Evolutionary conservation across 2,113 vertebrate species (phyloP).

Genomic region (Clinocottus analis): DNA sequence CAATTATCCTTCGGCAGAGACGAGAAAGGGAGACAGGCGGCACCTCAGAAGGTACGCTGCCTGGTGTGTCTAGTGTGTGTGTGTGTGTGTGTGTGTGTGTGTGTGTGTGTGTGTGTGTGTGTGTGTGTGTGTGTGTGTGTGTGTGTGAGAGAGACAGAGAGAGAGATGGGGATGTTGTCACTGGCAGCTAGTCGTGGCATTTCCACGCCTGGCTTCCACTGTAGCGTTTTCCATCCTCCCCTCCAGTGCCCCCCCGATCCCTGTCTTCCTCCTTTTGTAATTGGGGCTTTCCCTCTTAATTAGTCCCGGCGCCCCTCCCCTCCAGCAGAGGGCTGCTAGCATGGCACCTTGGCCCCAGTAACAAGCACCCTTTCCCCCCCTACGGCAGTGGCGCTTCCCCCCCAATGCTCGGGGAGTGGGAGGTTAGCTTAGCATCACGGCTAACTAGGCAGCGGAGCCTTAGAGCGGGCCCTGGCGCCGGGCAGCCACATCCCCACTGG

Average conservation of each 20-base stretch:
- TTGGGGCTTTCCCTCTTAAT: slow-evolving; percentile 77
- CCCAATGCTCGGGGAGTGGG: slow-evolving; percentile 55
- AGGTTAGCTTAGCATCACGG: slow-evolving; percentile 71
- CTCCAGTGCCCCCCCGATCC: slow-evolving; percentile 50
- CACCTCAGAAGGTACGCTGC: slow-evolving; percentile 61
- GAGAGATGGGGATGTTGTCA: slow-evolving; percentile 66
- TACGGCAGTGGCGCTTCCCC: slow-evolving; percentile 25
- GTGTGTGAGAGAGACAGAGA: too few species aligned
- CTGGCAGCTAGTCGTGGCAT: slow-evolving; percentile 81
- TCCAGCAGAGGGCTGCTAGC: slow-evolving; percentile 56
- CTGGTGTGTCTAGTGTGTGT: slow-evolving; percentile 34
- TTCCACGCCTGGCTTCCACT: slow-evolving; percentile 73
- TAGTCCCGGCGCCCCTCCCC: slow-evolving; percentile 60
- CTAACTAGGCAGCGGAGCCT: slow-evolving; percentile 71
- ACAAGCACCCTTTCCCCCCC: slow-evolving; percentile 69
- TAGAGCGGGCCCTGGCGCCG: slow-evolving; percentile 69
- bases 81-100: slow-evolving; percentile 36
- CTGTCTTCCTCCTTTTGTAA: slow-evolving; percentile 68
- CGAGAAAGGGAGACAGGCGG: slow-evolving; percentile 62
- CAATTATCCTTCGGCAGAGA: slow-evolving; percentile 72
- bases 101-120: too few species aligned
- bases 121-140: slow-evolving; percentile 20
- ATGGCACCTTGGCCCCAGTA: slow-evolving; percentile 68
- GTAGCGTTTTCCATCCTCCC: slow-evolving; percentile 52
- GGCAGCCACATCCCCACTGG: slow-evolving; percentile 74